Base-by-base conservation (phyloP, 2,888 invertebrate genomes). In the Neocrepidodera transversa region DNA sequence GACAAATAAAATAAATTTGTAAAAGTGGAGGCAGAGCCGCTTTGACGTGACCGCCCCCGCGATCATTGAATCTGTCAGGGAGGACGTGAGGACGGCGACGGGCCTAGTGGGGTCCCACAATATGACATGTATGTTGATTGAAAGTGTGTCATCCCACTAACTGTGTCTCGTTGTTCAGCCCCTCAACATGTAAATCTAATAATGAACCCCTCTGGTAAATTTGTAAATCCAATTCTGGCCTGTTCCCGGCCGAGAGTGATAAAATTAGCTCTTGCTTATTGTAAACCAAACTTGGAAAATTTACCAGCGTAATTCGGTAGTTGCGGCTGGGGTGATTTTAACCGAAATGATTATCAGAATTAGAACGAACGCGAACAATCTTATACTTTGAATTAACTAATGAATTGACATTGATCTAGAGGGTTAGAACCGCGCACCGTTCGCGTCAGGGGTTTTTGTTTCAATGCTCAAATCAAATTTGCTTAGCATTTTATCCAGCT, bases 251-350 rank as follows among this genome's bases (percentile, higher is more conserved):
- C 74, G 76, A 74, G 76, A 76, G 77, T 80, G 80, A 80, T 81
- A 78, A 77, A 81, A 81, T 81, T 81, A 81, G 77, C 76, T 75
- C 75, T 76, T 77, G 79, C 81, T 81, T 80, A 81, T 81, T 82
- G 81, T 81, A 82, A 81, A 81, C 80, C 80, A 80, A 81, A 81
- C 81, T 81, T 76, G 78, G 79, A 78, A 80, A 80, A 81, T 81
- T 81, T 76, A 76, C 77, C 76, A 73, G 73, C 76, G 74, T 79
- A 79, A 79, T 79, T 79, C 77, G 75, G 75, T 77, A 78, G 76
- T 79, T 77, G 79, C 74, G 77, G 77, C 72, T 59, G 68, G 70
- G 65, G 62, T 20, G 71, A 70, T 70, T 65, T 67, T 76, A 77
- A 77, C 70, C 72, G 75, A 78, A 78, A 79, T 79, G 78, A 79